These are phyloP conservation scores for Gopherus flavomarginatus DNA, from an alignment of 2,113 vertebrate genomes.

Conservation along the genomic window DNA sequence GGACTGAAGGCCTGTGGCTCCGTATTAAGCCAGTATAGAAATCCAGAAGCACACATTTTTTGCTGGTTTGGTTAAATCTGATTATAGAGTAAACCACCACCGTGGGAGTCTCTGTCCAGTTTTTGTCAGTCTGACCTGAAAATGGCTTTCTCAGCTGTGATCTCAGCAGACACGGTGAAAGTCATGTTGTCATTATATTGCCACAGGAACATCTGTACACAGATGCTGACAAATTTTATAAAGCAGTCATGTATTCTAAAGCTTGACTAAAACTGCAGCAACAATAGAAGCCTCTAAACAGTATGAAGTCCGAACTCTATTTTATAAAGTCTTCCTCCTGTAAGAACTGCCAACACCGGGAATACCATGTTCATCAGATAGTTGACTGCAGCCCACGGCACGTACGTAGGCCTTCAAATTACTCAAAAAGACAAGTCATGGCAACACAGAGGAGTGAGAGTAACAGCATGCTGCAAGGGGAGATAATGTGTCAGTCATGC, in stretches of 20 bases:
- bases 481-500: neutral
- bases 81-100: neutral
- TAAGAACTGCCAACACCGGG: neutral
- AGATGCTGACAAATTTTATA: neutral
- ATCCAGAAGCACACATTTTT: neutral
- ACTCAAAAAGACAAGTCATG: neutral
- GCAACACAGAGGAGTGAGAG: neutral
- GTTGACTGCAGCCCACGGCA: neutral
- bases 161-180: neutral
- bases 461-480: neutral
- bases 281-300: neutral
- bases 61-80: neutral
- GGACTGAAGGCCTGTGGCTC: neutral
- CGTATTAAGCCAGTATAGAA: neutral
- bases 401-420: neutral
- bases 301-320: neutral
- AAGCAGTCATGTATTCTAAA: slow-evolving; percentile 9
- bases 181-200: neutral
- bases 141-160: neutral
- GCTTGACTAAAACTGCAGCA: slow-evolving; percentile 20
- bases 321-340: neutral
- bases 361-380: neutral
- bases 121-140: neutral
- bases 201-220: neutral
- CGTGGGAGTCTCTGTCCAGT: neutral